Conservation (phyloP, 2,888 invertebrate species). For the Heteropelma amictum region DNA sequence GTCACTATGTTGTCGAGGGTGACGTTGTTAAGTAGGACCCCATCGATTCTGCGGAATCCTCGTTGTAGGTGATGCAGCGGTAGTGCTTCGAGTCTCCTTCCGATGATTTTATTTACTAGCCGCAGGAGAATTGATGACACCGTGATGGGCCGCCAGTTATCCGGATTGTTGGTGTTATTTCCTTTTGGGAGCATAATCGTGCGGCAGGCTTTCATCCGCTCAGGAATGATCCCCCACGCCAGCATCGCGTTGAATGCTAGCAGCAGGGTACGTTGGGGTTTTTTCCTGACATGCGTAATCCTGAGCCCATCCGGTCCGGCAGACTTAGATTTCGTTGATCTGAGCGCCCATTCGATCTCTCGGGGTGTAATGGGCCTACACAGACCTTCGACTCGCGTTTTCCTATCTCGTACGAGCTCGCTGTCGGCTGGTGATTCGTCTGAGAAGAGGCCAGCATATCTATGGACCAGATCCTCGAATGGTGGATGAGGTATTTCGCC, state of each 20-base stretch:
- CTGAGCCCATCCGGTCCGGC: slow-evolving; percentile 1
- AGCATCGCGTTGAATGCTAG: neutral
- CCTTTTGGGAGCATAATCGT: neutral
- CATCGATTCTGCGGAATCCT: neutral
- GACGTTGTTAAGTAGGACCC: neutral
- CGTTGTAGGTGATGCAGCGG: slow-evolving; percentile 1
- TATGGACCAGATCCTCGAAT: neutral
- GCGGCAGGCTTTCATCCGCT: neutral
- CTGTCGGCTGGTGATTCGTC: neutral
- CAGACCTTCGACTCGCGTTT: neutral
- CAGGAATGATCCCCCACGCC: neutral
- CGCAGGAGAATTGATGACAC: neutral
- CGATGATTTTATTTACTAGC: neutral
- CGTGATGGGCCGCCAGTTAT: slow-evolving; percentile 18
- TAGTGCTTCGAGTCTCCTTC: neutral
- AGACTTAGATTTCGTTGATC: neutral
- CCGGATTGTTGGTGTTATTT: neutral
- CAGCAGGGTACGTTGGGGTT: neutral
- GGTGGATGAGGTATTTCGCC: neutral
- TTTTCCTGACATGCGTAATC: neutral
- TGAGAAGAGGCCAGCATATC: neutral
- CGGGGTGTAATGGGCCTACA: neutral
- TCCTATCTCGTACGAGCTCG: neutral
- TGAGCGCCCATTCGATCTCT: neutral
- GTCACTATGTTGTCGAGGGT: neutral